phyloP scores from a whole-genome alignment of 2,888 invertebrate species.

The Xylocampa areola region DNA sequence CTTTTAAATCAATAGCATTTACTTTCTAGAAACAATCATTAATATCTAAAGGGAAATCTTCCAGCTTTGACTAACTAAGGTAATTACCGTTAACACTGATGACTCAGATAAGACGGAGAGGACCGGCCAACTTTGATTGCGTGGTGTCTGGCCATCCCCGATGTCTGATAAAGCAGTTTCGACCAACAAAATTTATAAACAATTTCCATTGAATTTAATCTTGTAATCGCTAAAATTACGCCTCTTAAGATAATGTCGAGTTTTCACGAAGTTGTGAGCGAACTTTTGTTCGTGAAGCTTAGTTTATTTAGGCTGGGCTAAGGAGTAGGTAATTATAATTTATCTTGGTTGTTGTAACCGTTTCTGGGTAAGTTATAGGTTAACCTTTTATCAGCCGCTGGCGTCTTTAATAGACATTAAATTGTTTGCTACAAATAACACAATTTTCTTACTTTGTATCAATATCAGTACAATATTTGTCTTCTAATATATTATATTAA shows the following conservation, averaged over 20 bases:
- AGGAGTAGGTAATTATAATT: slow-evolving; percentile 1
- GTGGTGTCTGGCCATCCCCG: slow-evolving; percentile 10
- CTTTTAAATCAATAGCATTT: no score
- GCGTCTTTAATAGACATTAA: no score
- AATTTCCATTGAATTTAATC: slow-evolving; percentile 32
- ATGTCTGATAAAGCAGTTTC: slow-evolving; percentile 17
- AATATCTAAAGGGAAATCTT: slow-evolving; percentile 8
- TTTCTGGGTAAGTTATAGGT: no score
- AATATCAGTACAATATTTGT: no score
- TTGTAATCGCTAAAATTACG: slow-evolving; percentile 12
- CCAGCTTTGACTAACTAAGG: slow-evolving; percentile 1
- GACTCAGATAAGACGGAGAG: slow-evolving; percentile 16
- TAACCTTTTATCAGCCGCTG: no score
- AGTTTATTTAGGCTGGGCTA: background rate
- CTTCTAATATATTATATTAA: no score
- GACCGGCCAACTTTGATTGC: slow-evolving; percentile 25
- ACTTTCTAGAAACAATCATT: slow-evolving; percentile 3
- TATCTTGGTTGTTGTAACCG: no score
- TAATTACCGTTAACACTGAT: slow-evolving; percentile 17
- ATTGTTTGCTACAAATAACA: no score
- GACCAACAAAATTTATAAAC: slow-evolving; percentile 32
- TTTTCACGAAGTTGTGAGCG: background rate
- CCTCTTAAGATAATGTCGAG: slow-evolving; percentile 12
- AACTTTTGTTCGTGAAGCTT: slow-evolving; percentile 9
- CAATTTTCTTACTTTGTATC: no score